Evolutionary conservation across 2,888 invertebrate species (phyloP), one percentile per base, ranked within the genome.

Genomic region (Taenaris catops): DNA sequence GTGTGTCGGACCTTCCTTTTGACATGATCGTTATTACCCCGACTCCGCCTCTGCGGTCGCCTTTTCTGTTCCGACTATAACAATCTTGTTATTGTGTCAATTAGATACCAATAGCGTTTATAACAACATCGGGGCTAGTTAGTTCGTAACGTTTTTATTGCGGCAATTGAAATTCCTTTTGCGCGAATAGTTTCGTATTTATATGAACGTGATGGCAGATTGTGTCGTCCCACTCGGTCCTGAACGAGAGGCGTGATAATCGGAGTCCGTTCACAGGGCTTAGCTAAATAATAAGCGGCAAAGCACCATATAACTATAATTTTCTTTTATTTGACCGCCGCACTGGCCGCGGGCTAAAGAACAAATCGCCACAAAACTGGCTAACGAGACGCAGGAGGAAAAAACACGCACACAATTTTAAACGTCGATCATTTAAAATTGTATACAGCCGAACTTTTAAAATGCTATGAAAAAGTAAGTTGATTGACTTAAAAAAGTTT

Each of bases 1-100:
- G 69, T 79, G 72, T 74, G 84, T 79, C 83, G 84, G 83, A 53
- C 78, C 80, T 75, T 73, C 75, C 71, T 80, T 84, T 83, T 81
- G 83, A 84, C 83, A 81, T 73, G 76, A 78, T 81, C 76, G 75
- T 83, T 80, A 84, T 78, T 69, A 67, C 31, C 69, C 71, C 67
- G 63, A 61, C 71, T 65, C 74, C 69, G 72, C 73, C 78, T 81
- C 67, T 73, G 81, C 76, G 81, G 80, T 75, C 64, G 65, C 61
- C 78, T 75, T 79, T 78, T 78, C 80, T 81, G 69, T 66, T 60
- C 63, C 66, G 61, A 67, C 65, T 66, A 68, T 74, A 72, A 80
- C 76, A 79, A 74, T 72, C 74, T 79, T 76, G 78, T 80, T 81
- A 81, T 76, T 66, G 69, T 73, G 69, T 84, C 78, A 83, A 86